phyloP scores from a whole-genome alignment of 2,113 vertebrate genomes.

The Galeopterus variegatus region DNA sequence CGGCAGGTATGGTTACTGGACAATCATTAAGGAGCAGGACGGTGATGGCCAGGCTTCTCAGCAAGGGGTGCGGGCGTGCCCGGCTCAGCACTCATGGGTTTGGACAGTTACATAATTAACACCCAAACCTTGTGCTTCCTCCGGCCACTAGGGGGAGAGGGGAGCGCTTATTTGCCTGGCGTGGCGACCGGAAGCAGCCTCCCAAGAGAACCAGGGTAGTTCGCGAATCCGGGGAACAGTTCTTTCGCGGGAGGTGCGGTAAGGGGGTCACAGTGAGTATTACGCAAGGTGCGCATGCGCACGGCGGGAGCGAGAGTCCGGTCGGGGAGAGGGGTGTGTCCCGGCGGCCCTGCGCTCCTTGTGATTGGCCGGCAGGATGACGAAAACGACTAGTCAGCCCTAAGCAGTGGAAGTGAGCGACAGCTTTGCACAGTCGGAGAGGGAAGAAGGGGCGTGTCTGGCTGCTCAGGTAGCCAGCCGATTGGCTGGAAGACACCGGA shows the following conservation, averaged over 20 bases:
- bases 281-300: neutral
- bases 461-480: neutral
- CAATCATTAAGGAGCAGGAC: neutral
- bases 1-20: neutral
- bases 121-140: neutral
- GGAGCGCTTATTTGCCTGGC: neutral
- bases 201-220: rapidly evolving
- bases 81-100: neutral
- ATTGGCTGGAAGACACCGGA: conserved; percentile 66
- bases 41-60: neutral
- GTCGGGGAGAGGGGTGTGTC: neutral
- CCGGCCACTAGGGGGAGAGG: too few relatives aligned
- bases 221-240: neutral
- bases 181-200: neutral
- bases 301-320: rapidly evolving
- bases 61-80: rapidly evolving
- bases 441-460: neutral
- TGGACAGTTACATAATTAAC: conserved; percentile 9
- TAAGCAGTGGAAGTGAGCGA: neutral
- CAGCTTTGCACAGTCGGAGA: neutral
- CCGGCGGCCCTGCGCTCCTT: too few relatives aligned
- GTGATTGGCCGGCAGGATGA: conserved; percentile 58
- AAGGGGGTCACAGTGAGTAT: rapidly evolving
- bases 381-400: rapidly evolving
- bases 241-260: neutral